Conservation (phyloP, 2,888 invertebrate genomes). For the Charanyca ferruginea region DNA sequence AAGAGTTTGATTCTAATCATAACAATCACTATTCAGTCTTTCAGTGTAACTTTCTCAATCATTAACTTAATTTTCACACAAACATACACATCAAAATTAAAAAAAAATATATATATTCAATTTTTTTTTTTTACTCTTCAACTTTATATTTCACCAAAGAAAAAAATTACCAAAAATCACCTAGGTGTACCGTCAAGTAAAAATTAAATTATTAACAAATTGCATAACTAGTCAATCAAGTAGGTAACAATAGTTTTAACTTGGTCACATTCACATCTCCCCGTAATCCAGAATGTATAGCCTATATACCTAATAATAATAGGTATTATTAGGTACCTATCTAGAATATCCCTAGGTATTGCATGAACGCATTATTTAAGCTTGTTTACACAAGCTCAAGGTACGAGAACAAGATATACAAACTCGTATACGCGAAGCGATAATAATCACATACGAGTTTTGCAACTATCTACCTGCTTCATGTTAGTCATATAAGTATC, state of each 20-base stretch:
- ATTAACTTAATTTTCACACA: not conserved
- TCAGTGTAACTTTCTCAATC: constrained; percentile 4
- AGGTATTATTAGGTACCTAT: constrained; percentile 31
- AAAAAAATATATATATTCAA: too few species aligned
- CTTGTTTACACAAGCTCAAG: constrained; percentile 63
- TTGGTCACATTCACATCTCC: not conserved
- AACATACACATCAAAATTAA: not conserved
- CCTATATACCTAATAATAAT: too few species aligned
- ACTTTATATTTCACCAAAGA: not conserved
- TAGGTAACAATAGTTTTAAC: constrained; percentile 16
- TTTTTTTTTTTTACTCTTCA: not conserved
- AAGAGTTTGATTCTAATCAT: not conserved
- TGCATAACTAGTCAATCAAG: too few species aligned
- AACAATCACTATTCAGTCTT: constrained; percentile 11
- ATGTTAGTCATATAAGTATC: constrained; percentile 59
- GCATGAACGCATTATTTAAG: constrained; percentile 57
- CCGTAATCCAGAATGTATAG: constrained; percentile 4
- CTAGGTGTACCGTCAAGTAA: not conserved
- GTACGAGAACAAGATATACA: constrained; percentile 59
- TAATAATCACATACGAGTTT: constrained; percentile 66
- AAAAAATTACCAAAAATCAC: fast-evolving
- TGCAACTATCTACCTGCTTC: constrained; percentile 57
- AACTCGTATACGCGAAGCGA: constrained; percentile 53
- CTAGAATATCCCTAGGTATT: constrained; percentile 29
- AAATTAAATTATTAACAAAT: too few species aligned